Percentiles rank a stretch among this genome's conserved stretches.
Evolutionary conservation across 2,113 vertebrate species (phyloP).

Genomic region (Cairina moschata): DNA sequence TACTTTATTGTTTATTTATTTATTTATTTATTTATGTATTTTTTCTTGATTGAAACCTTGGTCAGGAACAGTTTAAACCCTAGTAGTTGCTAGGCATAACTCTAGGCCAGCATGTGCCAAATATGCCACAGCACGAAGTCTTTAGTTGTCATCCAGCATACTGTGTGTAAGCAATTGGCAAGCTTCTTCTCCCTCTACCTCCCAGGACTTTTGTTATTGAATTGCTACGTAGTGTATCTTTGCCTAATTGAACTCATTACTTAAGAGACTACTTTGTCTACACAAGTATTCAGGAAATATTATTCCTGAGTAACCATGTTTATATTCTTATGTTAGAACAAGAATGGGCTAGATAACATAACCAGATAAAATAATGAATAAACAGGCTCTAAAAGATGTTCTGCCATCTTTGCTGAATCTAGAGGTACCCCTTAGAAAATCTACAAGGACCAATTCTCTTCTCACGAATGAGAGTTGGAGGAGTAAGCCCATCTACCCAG

Average conservation of each 20-base stretch:
- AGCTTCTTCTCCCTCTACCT: slow-evolving; percentile 10
- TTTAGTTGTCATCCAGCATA: slow-evolving; percentile 38
- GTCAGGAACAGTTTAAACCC: slow-evolving; percentile 13
- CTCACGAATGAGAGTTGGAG: background rate
- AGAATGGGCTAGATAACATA: background rate
- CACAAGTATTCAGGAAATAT: slow-evolving; percentile 36
- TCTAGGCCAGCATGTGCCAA: slow-evolving; percentile 41
- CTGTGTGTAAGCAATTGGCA: slow-evolving; percentile 35
- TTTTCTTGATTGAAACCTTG: slow-evolving; percentile 18
- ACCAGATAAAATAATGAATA: background rate
- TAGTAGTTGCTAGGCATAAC: slow-evolving; percentile 14
- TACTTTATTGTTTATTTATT: too few species aligned
- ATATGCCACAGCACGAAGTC: slow-evolving; percentile 43
- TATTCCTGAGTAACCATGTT: background rate
- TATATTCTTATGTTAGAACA: background rate
- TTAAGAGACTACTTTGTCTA: slow-evolving; percentile 51
- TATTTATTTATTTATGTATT: too few species aligned
- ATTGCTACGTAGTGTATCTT: slow-evolving; percentile 47
- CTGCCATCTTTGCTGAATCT: background rate
- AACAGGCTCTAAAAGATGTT: background rate
- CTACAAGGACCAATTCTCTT: background rate
- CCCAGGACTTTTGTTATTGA: slow-evolving; percentile 58
- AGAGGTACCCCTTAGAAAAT: background rate
- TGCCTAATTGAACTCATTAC: slow-evolving; percentile 59
- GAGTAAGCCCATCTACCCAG: background rate